A percentile compares a stretch with the other conserved stretches of the same genome.
phyloP scores from a whole-genome alignment of 2,888 invertebrate genomes.

The Cryptocephalus moraei region DNA sequence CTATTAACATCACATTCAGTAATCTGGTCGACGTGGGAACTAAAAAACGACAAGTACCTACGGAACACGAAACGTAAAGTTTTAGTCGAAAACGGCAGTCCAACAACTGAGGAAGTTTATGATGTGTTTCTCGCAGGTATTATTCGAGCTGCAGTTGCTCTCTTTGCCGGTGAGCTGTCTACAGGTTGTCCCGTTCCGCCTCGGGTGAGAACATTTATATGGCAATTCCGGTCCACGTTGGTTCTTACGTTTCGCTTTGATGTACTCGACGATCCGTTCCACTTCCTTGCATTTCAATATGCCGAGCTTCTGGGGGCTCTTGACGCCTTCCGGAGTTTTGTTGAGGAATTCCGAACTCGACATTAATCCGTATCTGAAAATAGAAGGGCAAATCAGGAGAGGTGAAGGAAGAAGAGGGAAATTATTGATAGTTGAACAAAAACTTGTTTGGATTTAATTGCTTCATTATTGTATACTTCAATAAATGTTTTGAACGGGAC shows the following conservation, averaged over 20 bases:
- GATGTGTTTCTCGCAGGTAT: slow-evolving; percentile 27
- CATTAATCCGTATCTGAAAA: slow-evolving; percentile 58
- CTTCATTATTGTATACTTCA: too few species aligned
- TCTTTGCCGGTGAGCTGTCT: slow-evolving; percentile 11
- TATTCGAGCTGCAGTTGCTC: slow-evolving; percentile 12
- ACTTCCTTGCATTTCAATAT: slow-evolving; percentile 45
- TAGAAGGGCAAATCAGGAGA: too few species aligned
- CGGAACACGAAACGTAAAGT: slow-evolving; percentile 1
- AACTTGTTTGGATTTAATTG: too few species aligned
- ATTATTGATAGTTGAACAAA: too few species aligned
- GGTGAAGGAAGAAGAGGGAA: too few species aligned
- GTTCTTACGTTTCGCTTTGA: slow-evolving; percentile 28
- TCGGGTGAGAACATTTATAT: slow-evolving; percentile 25
- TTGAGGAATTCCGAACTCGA: slow-evolving; percentile 49
- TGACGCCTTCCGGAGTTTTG: slow-evolving; percentile 26
- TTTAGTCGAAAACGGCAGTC: slow-evolving; percentile 34
- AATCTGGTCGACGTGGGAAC: too few species aligned
- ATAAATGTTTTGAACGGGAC: too few species aligned
- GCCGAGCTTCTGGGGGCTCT: slow-evolving; percentile 42
- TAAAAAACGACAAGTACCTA: too few species aligned
- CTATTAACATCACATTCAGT: too few species aligned
- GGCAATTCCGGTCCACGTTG: slow-evolving; percentile 25
- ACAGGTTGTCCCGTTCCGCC: slow-evolving; percentile 8
- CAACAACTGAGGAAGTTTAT: slow-evolving; percentile 34
- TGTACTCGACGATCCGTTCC: slow-evolving; percentile 29